Evolutionary conservation across 2,797 vertebrate genomes (phyloP), one percentile per base, ranked within the genome.

Genomic region (Erpetoichthys calabaricus): DNA sequence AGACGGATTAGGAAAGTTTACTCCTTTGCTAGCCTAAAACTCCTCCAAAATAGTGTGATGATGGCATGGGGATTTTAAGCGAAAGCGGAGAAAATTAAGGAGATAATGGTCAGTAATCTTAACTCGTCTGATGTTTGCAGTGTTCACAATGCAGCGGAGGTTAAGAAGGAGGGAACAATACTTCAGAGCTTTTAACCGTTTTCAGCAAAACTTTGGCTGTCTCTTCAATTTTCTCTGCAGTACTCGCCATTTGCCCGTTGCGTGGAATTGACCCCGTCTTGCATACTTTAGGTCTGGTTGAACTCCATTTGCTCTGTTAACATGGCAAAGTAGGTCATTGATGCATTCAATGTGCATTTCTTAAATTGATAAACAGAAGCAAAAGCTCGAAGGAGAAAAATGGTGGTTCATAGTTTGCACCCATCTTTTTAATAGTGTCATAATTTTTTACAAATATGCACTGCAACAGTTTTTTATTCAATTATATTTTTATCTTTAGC

Each of bases 1-100:
- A 88, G 89, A 70, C 64, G 92, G 96, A 99, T 99, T 99, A 98
- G 85, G 81, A 88, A 90, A 91, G 90, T 96, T 92, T 89, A 92
- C 90, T 91, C 83, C 87, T 81, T 81, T 76, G 78, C 75, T 83
- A 84, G 87, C 83, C 84, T 76, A 74, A 67, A 81, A 82, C 80
- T 80, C 80, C 79, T 81, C 80, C 75, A 72, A 86, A 87, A 83
- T 82, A 75, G 78, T 84, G 78, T 71, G 81, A 83, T 81, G 81
- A 81, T 87, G 82, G 79, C 85, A 87, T 83, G 75, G 81, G 80
- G 81, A 86, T 85, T 81, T 84, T 85, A 86, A 87, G 79, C 79
- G 80, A 83, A 88, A 91, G 89, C 85, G 82, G 81, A 84, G 89
- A 91, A 88, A 95, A 92, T 90, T 88, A 87, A 83, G 84, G 86